Base-by-base conservation (phyloP, 2,888 invertebrate species). In the Trissolcus japonicus region DNA sequence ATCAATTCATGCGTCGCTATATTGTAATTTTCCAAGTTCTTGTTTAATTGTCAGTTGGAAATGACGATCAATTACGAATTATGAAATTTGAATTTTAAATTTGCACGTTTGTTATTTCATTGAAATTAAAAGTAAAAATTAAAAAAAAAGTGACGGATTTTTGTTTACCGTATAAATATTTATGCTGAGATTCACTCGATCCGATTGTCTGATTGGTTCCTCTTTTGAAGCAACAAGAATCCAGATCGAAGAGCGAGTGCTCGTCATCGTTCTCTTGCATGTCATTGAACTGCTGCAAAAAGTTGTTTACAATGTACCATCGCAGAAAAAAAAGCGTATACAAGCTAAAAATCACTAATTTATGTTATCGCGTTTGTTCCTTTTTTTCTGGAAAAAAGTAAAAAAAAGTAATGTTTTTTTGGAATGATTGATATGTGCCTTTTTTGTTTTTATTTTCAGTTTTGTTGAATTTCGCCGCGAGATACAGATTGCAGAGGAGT, bases 241-340 rank as follows among this genome's bases (percentile, higher is more conserved):
- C 88, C 86, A 88, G 85, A 65, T 88, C 88, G 59, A 87, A 76
- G 21, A 88, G 79, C 16, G 83, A 82, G 54, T 82, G 87, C 51
- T 85, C 85, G 19, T 80, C 80, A 43, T 84, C 86, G 72, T 83
- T 81, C 9, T 81, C 82, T 25, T 83, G 75, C 71, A 81, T 56
- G 61, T 76, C 60, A 78, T 80, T 74, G 84, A 84, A 80, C 83
- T 87, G 80, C 29, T 82, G 80, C 50, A 74, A 78, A 78, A 78
- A 78, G 51, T 74, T 74, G 67, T 74, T 29, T 54, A 35, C 35
- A 35, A 35, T 35, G 35, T 35, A 35, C 35, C 29, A 54, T 56
- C n/a, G 13, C 16, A 60, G 48, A 48, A 25, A 46, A 19, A 29
- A 60, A 35, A 35, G 2, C 35, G 9, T 35, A 11, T 9, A 35